Conservation (phyloP, 2,888 invertebrate genomes). For the Eilema caniola region DNA sequence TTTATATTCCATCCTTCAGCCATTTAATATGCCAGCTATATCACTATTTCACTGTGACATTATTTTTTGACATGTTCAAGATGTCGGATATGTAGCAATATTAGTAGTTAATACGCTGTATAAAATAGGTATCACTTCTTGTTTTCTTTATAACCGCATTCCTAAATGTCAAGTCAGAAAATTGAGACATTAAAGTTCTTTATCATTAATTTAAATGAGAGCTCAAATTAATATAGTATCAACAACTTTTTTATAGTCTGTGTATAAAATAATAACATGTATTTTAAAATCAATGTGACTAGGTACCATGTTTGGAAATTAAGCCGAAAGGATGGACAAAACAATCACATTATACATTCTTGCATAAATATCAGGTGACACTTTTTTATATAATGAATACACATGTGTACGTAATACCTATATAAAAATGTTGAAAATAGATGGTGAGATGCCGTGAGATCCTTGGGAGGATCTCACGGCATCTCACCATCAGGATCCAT, state of each 20-base stretch:
- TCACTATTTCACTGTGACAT: conserved; percentile 30
- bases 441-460: too few species aligned
- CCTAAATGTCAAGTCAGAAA: conserved; percentile 17
- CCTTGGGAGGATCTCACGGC: too few species aligned
- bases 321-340: not conserved
- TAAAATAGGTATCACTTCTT: conserved; percentile 10
- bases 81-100: not conserved
- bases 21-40: not conserved
- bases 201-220: conserved; percentile 15
- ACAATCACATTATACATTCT: conserved; percentile 3
- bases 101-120: conserved; percentile 12
- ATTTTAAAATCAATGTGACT: conserved; percentile 2
- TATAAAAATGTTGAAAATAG: too few species aligned
- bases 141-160: conserved; percentile 21
- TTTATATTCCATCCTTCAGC: conserved; percentile 53
- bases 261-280: conserved; percentile 3
- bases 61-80: not conserved
- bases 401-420: too few species aligned
- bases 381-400: too few species aligned
- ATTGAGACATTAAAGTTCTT: conserved; percentile 22
- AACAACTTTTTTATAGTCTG: conserved; percentile 8
- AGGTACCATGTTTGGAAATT: conserved; percentile 5
- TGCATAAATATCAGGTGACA: not conserved
- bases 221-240: not conserved
- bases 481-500: too few species aligned